Base-by-base conservation (phyloP, 2,113 vertebrate species). In the Pollimyrus isidori region DNA sequence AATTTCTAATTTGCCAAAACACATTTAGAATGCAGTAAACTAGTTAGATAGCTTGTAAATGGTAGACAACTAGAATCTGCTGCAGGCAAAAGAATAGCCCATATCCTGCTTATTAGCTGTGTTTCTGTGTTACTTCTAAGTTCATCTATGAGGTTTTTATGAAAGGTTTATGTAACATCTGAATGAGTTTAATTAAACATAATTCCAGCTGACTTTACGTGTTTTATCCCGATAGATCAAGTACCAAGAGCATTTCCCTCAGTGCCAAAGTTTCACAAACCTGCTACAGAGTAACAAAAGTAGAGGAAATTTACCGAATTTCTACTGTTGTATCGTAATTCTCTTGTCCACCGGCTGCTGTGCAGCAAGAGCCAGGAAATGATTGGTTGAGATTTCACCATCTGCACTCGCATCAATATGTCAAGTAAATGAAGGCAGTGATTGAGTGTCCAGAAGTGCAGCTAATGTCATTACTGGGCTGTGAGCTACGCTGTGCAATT, bases 11-110 rank as follows among this genome's bases (percentile, higher is more conserved):
- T 80, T 42, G 35, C 73, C 73, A 80, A 80, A 80, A 80, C 73
- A 80, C 73, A 80, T 80, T 80, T 80, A 80, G 73, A 76, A 76
- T 76, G 26, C 69, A 39, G 69, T 76, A 76, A 80, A 80, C 30
- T 80, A 80, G 73, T 80, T 80, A 76, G 73, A 35, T 76, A 80
- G 73, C 73, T 80, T 80, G 73, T 39, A 80, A 80, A 80, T 80
- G 73, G 73, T 80, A 80, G 73, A 42, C 17, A 19, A 80, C 73
- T 80, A 80, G 73, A 80, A 80, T 80, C 73, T 39, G 35, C 73
- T 80, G 35, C 73, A 19, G 73, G 73, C 73, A 80, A 39, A 80
- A 42, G 11, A 42, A 80, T 80, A 80, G 73, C 39, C 73, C 13
- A 17, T 80, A 42, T 80, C 73, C 17, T 80, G 35, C 73, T 42